Evolutionary conservation across 2,888 invertebrate species (phyloP), one percentile per base, ranked within the genome.

Genomic region (Leuctra nigra): DNA sequence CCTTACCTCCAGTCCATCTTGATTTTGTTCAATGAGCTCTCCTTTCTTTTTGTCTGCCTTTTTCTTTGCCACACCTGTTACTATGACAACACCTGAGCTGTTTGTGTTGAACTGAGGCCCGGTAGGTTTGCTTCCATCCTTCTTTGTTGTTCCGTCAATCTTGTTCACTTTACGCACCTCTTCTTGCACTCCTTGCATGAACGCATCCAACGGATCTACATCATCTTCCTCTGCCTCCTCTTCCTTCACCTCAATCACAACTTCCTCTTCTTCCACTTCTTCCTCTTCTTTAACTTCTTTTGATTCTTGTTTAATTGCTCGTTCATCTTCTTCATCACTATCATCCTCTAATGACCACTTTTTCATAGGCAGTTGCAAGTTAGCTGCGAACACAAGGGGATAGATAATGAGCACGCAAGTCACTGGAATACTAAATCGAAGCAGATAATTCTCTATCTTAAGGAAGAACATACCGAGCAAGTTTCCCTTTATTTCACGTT

Each of bases 1-100:
- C 18, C 20, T 20, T 66, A 77, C 77, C 72, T 83, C 99, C 60
- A 98, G 74, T 0, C 93, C 95, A 70, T 99, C 98, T 72, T 96
- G 94, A 74, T 99, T 97, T 70, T 96, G 97, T 72, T 99, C 97
- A 68, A 99, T 94, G n/a, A 99, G 75, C 73, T 99, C 98, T 54
- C 99, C 99, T 68, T 97, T 96, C 64, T 89, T 84, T 64, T 85
- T 86, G 23, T 80, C 78, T 29, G 81, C 77, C 61, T 83, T 83
- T 66, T 88, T 87, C 70, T 92, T 92, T 0, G 91, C 90, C 4
- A 90, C 84, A 4, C 91, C 91, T 0, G 89, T 87, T 2, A 92
- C 79, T 56, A 92, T 89, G 1, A 91, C 85, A 1, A 91, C 80
- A 7, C 60, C 60, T 3, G 58, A 41, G 33, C 57, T 60, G 29